These are phyloP conservation scores for Sander lucioperca DNA, from an alignment of 2,113 vertebrate species.

Conservation along the genomic window DNA sequence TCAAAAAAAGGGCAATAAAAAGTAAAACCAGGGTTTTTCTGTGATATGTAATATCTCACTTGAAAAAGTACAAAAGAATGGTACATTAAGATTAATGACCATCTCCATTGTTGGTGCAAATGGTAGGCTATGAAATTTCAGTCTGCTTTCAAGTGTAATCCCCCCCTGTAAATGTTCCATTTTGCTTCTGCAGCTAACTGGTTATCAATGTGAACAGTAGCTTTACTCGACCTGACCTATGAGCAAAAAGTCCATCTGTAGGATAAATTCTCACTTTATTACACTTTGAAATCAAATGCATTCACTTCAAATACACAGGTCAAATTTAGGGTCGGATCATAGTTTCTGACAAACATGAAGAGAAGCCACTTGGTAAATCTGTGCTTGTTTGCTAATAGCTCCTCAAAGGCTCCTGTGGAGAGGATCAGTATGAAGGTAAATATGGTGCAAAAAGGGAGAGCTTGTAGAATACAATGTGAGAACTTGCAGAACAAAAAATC, in stretches of 20 bases:
- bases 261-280: not conserved
- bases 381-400: conserved; percentile 16
- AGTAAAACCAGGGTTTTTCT: not conserved
- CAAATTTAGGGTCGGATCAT: not conserved
- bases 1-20: not conserved
- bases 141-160: not conserved
- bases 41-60: not conserved
- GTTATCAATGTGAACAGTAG: not conserved
- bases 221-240: not conserved
- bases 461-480: too few species aligned
- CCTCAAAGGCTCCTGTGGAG: conserved; percentile 24
- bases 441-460: too few species aligned
- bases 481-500: too few species aligned
- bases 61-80: not conserved
- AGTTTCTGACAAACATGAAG: not conserved
- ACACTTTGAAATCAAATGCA: not conserved
- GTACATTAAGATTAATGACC: not conserved
- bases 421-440: too few species aligned
- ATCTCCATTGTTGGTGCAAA: not conserved
- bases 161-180: not conserved
- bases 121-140: not conserved
- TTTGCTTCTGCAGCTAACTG: not conserved
- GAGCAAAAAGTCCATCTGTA: not conserved
- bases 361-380: conserved; percentile 14
- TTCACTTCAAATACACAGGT: not conserved